Evolutionary conservation across 2,113 vertebrate species (phyloP).

Genomic region (Alligator sinensis): DNA sequence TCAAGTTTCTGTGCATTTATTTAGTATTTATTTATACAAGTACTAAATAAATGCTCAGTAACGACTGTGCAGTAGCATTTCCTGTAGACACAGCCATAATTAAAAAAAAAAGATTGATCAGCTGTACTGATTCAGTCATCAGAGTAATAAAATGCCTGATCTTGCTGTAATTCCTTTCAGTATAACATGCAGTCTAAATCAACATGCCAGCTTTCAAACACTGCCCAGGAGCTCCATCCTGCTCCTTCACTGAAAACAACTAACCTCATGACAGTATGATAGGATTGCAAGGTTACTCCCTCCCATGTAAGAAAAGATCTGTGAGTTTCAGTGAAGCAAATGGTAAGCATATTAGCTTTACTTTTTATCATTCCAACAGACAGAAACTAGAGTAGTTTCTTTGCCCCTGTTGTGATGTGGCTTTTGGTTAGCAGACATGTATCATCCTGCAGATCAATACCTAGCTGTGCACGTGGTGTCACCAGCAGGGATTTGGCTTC

Average conservation of each 20-base stretch:
- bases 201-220: not conserved
- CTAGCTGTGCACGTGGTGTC: no score
- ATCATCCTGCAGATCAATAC: not conserved
- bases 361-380: not conserved
- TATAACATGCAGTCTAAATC: no score
- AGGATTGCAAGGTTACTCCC: not conserved
- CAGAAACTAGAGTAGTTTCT: not conserved
- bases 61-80: no score
- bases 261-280: not conserved
- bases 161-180: not conserved
- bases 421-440: not conserved
- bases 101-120: not conserved
- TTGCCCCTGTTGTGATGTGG: not conserved
- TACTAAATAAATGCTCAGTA: no score
- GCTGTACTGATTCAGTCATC: no score
- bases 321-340: not conserved
- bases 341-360: not conserved
- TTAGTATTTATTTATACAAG: no score
- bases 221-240: not conserved
- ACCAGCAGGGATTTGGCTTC: no score
- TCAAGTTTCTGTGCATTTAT: no score
- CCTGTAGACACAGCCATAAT: no score
- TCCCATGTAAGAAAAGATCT: not conserved
- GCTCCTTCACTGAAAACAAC: not conserved
- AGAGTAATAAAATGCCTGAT: not conserved